A percentile compares a stretch with the other conserved stretches of the same genome.
phyloP scores from a whole-genome alignment of 2,888 invertebrate species.

The Dynastes hyllus region DNA sequence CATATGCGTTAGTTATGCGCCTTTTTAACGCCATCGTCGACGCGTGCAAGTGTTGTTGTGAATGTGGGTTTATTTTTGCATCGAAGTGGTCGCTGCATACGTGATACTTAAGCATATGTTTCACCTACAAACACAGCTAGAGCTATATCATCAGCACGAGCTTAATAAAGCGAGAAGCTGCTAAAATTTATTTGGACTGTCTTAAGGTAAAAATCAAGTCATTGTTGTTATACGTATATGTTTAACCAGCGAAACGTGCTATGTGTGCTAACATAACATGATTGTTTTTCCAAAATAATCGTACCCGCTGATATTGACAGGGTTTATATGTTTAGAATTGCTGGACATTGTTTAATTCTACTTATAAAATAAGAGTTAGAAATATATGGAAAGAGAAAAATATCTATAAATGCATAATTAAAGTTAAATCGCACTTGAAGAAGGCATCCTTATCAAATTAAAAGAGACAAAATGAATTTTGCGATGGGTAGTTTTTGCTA shows the following conservation, averaged over 20 bases:
- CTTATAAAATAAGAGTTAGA: too few species aligned
- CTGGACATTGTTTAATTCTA: too few species aligned
- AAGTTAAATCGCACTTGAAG: too few species aligned
- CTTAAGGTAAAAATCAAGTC: neutral
- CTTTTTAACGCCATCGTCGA: constrained; percentile 23
- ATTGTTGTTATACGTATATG: too few species aligned
- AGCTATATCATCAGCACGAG: neutral
- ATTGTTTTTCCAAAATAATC: neutral
- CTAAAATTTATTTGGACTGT: neutral
- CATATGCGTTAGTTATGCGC: constrained; percentile 25
- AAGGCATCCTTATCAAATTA: too few species aligned
- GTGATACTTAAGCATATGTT: constrained; percentile 13
- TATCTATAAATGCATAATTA: too few species aligned
- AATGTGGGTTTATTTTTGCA: constrained; percentile 11
- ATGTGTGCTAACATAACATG: neutral
- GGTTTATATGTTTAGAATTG: too few species aligned
- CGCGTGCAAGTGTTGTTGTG: neutral
- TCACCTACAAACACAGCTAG: constrained; percentile 5
- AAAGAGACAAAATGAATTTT: too few species aligned
- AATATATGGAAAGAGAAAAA: too few species aligned
- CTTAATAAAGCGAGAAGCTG: neutral
- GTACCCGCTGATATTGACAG: too few species aligned
- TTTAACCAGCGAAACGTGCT: neutral
- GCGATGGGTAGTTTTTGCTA: too few species aligned
- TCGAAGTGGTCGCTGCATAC: neutral